These are phyloP conservation scores for Cyphomyrmex costatus DNA, from an alignment of 1,140 invertebrate genomes.

Conservation along the genomic window DNA sequence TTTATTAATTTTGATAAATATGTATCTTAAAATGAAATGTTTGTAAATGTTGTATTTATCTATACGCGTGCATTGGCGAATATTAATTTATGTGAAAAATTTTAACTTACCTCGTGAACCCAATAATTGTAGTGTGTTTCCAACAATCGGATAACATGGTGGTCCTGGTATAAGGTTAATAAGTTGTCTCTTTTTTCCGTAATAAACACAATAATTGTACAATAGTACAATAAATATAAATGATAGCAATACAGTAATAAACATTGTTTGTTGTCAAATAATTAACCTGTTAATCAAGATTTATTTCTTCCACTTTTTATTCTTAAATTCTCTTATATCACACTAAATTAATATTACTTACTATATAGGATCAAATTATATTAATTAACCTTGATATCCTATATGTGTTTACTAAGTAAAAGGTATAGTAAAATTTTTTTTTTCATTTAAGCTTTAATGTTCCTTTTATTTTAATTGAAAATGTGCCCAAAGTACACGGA, in stretches of 20 bases:
- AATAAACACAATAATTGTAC: not conserved
- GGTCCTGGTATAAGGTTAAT: conserved; percentile 6
- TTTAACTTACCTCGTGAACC: not conserved
- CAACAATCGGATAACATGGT: not conserved
- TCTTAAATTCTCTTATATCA: not conserved
- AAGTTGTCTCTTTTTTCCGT: not conserved
- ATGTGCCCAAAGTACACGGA: too few species aligned
- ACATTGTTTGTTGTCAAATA: not conserved
- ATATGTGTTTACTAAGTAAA: too few species aligned
- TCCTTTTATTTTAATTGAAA: too few species aligned
- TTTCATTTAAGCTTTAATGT: too few species aligned
- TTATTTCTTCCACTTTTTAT: not conserved
- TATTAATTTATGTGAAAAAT: not conserved
- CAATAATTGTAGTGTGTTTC: not conserved
- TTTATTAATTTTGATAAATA: too few species aligned
- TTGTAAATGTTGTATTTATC: not conserved
- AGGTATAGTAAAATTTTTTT: too few species aligned
- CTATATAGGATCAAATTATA: too few species aligned
- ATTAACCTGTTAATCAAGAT: not conserved
- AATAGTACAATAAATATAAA: not conserved
- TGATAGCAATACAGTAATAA: not conserved
- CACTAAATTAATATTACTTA: too few species aligned
- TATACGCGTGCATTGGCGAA: not conserved
- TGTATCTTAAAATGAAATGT: too few species aligned
- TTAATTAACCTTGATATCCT: too few species aligned